Percentiles rank a stretch among this genome's conserved stretches.
Evolutionary conservation across 2,797 vertebrate species (phyloP).

Genomic region (Lutjanus campechanus): DNA sequence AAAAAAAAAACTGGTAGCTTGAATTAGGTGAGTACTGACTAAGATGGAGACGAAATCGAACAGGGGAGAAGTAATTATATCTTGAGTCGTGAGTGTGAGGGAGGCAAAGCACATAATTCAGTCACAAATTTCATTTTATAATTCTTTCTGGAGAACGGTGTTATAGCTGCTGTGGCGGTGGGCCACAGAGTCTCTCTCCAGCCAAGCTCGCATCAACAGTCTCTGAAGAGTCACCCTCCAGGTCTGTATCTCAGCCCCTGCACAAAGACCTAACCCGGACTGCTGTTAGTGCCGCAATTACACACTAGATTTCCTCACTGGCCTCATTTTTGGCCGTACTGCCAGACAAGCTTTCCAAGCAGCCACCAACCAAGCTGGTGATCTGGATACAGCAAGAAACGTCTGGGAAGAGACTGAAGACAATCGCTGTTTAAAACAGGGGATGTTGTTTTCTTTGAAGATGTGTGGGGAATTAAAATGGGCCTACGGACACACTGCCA

Average conservation of each 20-base stretch:
- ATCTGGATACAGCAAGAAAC: slow-evolving; percentile 15
- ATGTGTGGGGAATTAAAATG: neutral
- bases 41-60: slow-evolving; percentile 11
- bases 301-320: slow-evolving; percentile 65
- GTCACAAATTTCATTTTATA: slow-evolving; percentile 23
- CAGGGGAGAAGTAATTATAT: slow-evolving; percentile 34
- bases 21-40: neutral
- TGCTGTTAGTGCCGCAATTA: slow-evolving; percentile 61
- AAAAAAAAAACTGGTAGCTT: neutral
- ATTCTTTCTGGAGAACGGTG: slow-evolving; percentile 15
- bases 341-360: slow-evolving; percentile 44
- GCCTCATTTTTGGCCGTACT: slow-evolving; percentile 45
- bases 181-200: slow-evolving; percentile 2
- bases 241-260: slow-evolving; percentile 55
- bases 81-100: neutral
- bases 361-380: slow-evolving; percentile 32
- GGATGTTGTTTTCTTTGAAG: neutral
- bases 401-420: neutral
- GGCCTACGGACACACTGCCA: neutral
- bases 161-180: neutral
- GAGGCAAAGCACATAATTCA: slow-evolving; percentile 31
- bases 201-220: slow-evolving; percentile 21
- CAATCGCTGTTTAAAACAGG: neutral
- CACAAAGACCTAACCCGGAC: slow-evolving; percentile 46
- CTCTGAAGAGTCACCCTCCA: slow-evolving; percentile 39